Evolutionary conservation across 2,888 invertebrate genomes (phyloP).

Genomic region (Opisthograptis luteolata): DNA sequence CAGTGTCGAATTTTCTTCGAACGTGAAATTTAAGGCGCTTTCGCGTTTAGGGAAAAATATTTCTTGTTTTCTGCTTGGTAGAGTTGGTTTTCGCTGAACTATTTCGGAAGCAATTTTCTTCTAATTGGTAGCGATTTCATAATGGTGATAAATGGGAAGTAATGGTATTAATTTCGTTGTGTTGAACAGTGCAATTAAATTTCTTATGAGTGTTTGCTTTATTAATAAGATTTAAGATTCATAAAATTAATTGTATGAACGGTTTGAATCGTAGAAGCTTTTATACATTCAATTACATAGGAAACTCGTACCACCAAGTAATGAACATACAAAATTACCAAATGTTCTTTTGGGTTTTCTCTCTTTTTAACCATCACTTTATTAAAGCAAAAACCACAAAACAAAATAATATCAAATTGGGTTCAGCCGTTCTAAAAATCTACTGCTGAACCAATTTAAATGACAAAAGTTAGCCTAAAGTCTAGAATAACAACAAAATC

Average conservation of each 20-base stretch:
- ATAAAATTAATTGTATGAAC: conserved; percentile 13
- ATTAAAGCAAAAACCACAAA: no score
- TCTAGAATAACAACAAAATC: no score
- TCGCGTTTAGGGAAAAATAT: conserved; percentile 11
- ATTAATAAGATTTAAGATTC: conserved; percentile 20
- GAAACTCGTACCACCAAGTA: no score
- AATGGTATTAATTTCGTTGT: conserved; percentile 27
- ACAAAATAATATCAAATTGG: no score
- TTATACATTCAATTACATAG: no score
- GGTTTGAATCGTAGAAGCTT: neutral
- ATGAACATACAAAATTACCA: no score
- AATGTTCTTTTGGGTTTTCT: no score
- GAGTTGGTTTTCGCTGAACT: conserved; percentile 8
- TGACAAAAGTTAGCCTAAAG: no score
- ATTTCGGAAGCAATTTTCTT: conserved; percentile 14
- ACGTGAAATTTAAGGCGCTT: conserved; percentile 7
- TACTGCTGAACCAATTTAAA: neutral
- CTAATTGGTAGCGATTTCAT: conserved; percentile 28
- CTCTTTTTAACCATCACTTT: no score
- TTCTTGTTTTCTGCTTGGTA: neutral
- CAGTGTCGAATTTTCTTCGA: conserved; percentile 12
- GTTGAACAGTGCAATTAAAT: conserved; percentile 28
- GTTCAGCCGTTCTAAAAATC: no score
- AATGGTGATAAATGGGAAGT: conserved; percentile 31
- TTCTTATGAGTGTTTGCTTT: conserved; percentile 15